Evolutionary conservation across 2,113 vertebrate genomes (phyloP), one percentile per base, ranked within the genome.

Genomic region (Sciurus niger): DNA sequence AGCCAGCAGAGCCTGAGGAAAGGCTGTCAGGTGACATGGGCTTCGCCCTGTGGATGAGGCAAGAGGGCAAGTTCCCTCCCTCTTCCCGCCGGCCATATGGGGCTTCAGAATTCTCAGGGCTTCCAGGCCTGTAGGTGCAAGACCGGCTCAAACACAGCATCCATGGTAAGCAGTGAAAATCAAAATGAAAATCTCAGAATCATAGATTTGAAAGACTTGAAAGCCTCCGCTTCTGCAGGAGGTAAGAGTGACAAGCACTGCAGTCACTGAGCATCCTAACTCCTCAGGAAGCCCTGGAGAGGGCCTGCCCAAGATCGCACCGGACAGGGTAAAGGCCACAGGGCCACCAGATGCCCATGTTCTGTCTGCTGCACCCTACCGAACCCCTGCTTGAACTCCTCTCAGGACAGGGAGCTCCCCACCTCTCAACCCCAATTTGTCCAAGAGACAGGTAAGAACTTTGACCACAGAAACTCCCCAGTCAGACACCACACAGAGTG

Each of bases 1-100:
- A 7, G 70, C n/a, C 2, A 8, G 16, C 72, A 51, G 40, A 48
- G 58, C 3, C 4, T 25, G 74, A 34, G 48, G 53, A 37, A 76
- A n/a, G 58, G 7, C 4, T 43, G 6, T 25, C 82, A 30, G 89
- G n/a, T 32, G 82, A 95, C 88, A 51, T 32, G 37, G 83, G 25
- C 0, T 22, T 32, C 10, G 22, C 65, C 30, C 4, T 0, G 7
- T 7, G 68, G 40, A 13, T 4, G 22, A 0, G 0, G 30, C 63
- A 0, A 0, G 4, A 67, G 7, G 25, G 28, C 89, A 46, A n/a
- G 18, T 70, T 28, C 2, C 0, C 48, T 65, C 80, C 43, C 60
- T 22, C 40, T 22, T 4, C 67, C 72, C 2, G 24, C 16, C 0
- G 3, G 7, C 30, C 88, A 25, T 63, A 53, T 18, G 34, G 67